Conservation (phyloP, 2,113 vertebrate species). For the Vombatus ursinus region DNA sequence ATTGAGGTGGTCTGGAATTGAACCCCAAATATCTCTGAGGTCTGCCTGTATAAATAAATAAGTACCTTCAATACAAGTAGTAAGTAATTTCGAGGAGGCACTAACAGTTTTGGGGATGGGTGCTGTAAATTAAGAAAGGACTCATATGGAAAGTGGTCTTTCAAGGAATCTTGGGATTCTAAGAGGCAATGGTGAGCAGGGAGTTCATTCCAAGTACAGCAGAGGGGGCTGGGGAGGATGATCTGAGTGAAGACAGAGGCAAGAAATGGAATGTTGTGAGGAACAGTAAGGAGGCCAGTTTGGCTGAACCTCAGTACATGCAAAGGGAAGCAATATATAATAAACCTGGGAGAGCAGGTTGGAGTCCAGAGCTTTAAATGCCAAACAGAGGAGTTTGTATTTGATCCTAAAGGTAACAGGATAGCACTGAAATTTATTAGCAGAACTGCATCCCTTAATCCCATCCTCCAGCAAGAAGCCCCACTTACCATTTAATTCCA, state of each 20-base stretch:
- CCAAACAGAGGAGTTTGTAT: background rate
- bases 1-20: background rate
- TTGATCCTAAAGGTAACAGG: background rate
- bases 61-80: background rate
- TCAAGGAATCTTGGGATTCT: background rate
- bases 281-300: background rate
- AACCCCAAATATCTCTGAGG: background rate
- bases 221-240: background rate
- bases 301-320: background rate
- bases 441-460: background rate
- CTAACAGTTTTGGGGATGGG: background rate
- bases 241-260: background rate
- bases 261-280: background rate
- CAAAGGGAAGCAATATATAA: background rate
- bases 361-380: background rate
- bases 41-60: background rate
- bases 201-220: background rate
- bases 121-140: background rate
- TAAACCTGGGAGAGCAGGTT: background rate
- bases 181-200: background rate
- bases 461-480: background rate
- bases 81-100: background rate
- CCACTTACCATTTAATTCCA: background rate
- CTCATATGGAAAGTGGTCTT: background rate
- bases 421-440: background rate